Conservation (phyloP, 2,113 vertebrate genomes). For the Prietella phreatophila region DNA sequence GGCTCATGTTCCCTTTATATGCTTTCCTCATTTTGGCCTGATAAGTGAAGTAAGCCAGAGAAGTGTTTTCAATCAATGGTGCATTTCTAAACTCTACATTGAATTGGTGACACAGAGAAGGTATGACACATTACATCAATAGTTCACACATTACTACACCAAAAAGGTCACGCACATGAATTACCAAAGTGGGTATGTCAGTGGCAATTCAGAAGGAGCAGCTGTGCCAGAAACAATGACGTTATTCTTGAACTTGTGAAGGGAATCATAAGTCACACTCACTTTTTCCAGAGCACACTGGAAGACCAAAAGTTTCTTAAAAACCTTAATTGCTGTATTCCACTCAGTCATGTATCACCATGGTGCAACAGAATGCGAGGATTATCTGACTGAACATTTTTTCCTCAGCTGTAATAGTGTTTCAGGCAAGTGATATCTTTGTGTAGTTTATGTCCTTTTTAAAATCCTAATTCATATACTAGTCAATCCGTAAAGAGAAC, state of each 20-base stretch:
- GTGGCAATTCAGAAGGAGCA: slow-evolving; percentile 26
- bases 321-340: slow-evolving; percentile 20
- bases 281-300: slow-evolving; percentile 50
- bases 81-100: slow-evolving; percentile 48
- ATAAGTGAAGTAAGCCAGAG: slow-evolving; percentile 45
- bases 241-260: slow-evolving; percentile 42
- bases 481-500: background rate
- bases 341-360: slow-evolving; percentile 16
- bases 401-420: background rate
- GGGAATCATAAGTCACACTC: slow-evolving; percentile 28
- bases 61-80: slow-evolving; percentile 24
- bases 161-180: slow-evolving; percentile 10
- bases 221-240: slow-evolving; percentile 45
- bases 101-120: slow-evolving; percentile 50
- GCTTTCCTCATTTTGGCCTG: slow-evolving; percentile 58
- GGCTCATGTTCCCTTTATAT: slow-evolving; percentile 51
- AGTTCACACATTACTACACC: slow-evolving; percentile 5
- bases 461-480: background rate
- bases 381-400: background rate
- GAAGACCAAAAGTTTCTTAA: slow-evolving; percentile 21
- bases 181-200: slow-evolving; percentile 7
- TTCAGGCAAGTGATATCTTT: background rate
- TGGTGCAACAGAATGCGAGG: background rate
- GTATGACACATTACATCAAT: slow-evolving; percentile 58
- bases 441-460: background rate